phyloP scores from a whole-genome alignment of 1,140 invertebrate genomes.

The Trypoxylus dichotomus region DNA sequence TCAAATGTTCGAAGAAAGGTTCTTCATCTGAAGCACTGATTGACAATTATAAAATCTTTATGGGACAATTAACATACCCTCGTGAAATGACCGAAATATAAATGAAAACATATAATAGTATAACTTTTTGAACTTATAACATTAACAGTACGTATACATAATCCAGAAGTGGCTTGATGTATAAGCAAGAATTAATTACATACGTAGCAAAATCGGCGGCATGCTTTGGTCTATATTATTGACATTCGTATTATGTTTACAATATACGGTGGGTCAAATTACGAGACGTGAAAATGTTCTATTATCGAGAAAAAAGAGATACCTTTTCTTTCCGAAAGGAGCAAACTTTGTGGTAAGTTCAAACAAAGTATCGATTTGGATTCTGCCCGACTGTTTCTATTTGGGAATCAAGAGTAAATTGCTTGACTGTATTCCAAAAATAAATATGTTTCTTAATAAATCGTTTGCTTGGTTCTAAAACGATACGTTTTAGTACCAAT shows the following conservation, averaged over 20 bases:
- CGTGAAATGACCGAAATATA: background rate
- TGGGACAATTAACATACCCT: too few relatives aligned
- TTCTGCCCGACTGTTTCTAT: too few relatives aligned
- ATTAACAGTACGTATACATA: background rate
- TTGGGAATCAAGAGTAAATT: too few relatives aligned
- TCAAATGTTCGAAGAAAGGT: too few relatives aligned
- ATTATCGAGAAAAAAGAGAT: slow-evolving; percentile 39
- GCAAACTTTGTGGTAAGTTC: slow-evolving; percentile 45
- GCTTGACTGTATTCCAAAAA: too few relatives aligned
- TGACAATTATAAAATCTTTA: too few relatives aligned
- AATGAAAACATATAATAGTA: background rate
- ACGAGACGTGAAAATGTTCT: slow-evolving; percentile 37
- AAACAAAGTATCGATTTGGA: background rate
- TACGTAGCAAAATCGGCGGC: background rate
- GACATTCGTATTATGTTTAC: background rate
- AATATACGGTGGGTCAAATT: background rate
- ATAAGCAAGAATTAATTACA: background rate
- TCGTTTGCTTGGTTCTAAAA: too few relatives aligned
- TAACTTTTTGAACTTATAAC: background rate
- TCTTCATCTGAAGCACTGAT: too few relatives aligned
- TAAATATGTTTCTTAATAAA: too few relatives aligned
- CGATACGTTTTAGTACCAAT: background rate
- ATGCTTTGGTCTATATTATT: background rate
- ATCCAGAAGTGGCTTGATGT: background rate
- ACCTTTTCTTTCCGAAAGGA: slow-evolving; percentile 42